These are phyloP conservation scores for Leucopsar rothschildi DNA, from an alignment of 2,113 vertebrate species.

Conservation along the genomic window DNA sequence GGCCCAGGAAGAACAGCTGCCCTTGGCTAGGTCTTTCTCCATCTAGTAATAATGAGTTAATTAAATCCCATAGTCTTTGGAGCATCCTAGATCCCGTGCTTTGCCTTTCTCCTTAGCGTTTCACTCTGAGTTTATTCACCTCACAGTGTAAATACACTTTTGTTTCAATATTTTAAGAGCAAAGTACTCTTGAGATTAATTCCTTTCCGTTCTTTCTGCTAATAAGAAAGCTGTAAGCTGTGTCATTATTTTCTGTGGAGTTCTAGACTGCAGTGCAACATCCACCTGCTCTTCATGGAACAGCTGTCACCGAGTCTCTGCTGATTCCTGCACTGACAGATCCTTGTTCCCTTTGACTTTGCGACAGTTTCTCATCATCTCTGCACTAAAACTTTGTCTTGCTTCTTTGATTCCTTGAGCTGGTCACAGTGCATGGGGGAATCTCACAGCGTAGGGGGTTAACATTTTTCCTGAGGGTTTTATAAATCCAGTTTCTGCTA, in stretches of 20 bases:
- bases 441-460: background rate
- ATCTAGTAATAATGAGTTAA: background rate
- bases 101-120: background rate
- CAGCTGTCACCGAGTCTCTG: background rate
- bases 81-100: background rate
- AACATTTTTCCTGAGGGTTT: background rate
- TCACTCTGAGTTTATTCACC: background rate
- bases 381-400: background rate
- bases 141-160: background rate
- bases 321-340: background rate
- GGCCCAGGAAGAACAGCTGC: background rate
- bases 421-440: rapidly evolving
- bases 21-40: background rate
- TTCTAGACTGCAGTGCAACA: background rate
- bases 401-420: background rate
- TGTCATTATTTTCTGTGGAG: background rate
- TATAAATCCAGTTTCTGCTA: background rate
- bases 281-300: background rate
- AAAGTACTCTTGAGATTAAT: background rate
- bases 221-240: background rate
- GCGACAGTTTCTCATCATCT: background rate
- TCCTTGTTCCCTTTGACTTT: background rate
- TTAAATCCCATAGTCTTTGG: background rate
- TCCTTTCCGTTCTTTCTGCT: background rate
- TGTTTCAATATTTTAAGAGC: background rate